These are phyloP conservation scores for Clinocottus analis DNA, from an alignment of 2,113 vertebrate genomes.

Conservation along the genomic window DNA sequence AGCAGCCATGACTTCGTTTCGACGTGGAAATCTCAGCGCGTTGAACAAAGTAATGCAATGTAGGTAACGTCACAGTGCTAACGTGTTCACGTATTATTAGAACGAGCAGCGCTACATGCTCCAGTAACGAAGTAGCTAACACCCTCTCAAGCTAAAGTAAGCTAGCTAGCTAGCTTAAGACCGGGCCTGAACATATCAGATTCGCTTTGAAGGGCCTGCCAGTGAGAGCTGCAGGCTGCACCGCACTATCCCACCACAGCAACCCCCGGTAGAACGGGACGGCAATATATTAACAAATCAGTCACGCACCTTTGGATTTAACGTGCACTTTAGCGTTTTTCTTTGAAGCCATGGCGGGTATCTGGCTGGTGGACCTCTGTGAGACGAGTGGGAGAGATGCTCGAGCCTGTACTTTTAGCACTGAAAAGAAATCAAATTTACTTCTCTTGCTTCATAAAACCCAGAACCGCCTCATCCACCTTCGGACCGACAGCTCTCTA, in stretches of 20 bases:
- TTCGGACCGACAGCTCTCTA: neutral
- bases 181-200: neutral
- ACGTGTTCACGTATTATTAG: neutral
- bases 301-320: conserved; percentile 74
- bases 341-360: conserved; percentile 71
- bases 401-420: conserved; percentile 1
- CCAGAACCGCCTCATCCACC: conserved; percentile 39
- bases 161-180: neutral
- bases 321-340: conserved; percentile 52
- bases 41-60: neutral
- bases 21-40: neutral
- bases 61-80: neutral
- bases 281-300: neutral
- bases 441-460: conserved; percentile 57
- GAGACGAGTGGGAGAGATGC: neutral
- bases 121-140: neutral
- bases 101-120: neutral
- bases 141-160: neutral
- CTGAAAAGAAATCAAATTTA: conserved; percentile 58
- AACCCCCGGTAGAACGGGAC: neutral
- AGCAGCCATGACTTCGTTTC: neutral
- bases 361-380: neutral
- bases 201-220: conserved; percentile 48
- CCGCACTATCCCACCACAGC: conserved; percentile 18
- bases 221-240: conserved; percentile 32